These are phyloP conservation scores for Heliothis peltigera DNA, from an alignment of 2,888 invertebrate species.

Conservation along the genomic window DNA sequence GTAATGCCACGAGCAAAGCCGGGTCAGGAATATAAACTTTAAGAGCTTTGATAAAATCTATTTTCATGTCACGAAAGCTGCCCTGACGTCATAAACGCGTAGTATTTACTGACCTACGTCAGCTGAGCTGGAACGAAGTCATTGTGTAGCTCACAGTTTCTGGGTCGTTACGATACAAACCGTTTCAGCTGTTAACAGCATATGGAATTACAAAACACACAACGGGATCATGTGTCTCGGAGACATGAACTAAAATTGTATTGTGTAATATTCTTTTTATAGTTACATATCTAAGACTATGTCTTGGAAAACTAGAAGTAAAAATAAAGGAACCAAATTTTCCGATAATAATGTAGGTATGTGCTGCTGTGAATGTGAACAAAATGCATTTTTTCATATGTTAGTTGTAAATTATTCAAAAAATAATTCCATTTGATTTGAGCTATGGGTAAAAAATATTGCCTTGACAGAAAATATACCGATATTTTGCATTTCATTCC, in stretches of 20 bases:
- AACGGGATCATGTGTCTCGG: constrained; percentile 35
- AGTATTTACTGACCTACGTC: constrained; percentile 24
- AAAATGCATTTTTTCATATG: no score
- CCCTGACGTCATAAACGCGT: constrained; percentile 6
- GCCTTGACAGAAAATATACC: neutral
- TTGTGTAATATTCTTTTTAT: constrained; percentile 11
- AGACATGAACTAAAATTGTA: constrained; percentile 18
- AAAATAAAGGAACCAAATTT: neutral
- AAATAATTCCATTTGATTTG: constrained; percentile 5
- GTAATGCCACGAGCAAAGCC: neutral
- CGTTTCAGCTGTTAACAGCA: constrained; percentile 27
- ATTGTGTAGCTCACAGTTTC: constrained; percentile 25
- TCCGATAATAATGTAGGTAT: no score
- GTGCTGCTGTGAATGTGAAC: no score
- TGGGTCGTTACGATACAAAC: constrained; percentile 22
- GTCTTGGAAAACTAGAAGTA: neutral
- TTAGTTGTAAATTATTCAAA: neutral
- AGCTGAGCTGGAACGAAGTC: constrained; percentile 23
- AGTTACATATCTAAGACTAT: neutral
- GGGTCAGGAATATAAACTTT: neutral
- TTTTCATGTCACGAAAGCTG: neutral
- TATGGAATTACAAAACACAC: constrained; percentile 39
- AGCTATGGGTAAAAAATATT: constrained; percentile 5
- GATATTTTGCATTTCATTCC: constrained; percentile 15
- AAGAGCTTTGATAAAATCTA: neutral